Base-by-base conservation (phyloP, 2,888 invertebrate genomes). In the Muscina levida region DNA sequence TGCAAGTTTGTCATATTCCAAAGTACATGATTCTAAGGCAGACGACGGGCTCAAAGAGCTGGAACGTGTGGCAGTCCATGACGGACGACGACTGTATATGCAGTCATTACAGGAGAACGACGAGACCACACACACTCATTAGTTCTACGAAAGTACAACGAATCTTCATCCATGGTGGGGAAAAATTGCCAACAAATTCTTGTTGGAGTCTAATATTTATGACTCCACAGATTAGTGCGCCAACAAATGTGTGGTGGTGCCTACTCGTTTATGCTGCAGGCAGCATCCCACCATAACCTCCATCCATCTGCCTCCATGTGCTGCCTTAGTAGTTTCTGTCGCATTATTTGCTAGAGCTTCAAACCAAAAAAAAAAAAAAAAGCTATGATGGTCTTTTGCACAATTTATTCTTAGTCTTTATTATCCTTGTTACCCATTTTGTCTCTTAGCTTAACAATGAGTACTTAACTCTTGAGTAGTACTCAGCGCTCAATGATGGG, bases 81-180 rank as follows among this genome's bases (percentile, higher is more conserved):
- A n/a, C n/a, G n/a, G n/a, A n/a, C n/a, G n/a, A n/a, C n/a, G n/a
- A 19, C 53, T 13, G 17, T 22, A 19, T 39, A 19, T 62, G 67
- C 65, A 53, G 68, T 76, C 72, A 72, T 76, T 79, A 53, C 56
- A 10, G 37, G 53, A 66, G 84, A 84, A n/a, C n/a, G n/a, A n/a
- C n/a, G n/a, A n/a, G n/a, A n/a, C n/a, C n/a, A 83, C 84, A 84
- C n/a, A n/a, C n/a, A n/a, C 84, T 82, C 83, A 83, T 75, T 76
- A 83, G 68, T 84, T 84, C 84, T 80, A 82, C 75, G 83, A 84
- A 84, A 78, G 72, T 83, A 82, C 74, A n/a, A n/a, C 76, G 76
- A 70, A n/a, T n/a, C n/a, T n/a, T n/a, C n/a, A n/a, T n/a, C n/a
- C n/a, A n/a, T n/a, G n/a, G n/a, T n/a, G n/a, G n/a, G n/a, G n/a